Conservation (phyloP, 2,113 vertebrate genomes). For the Thunnus thynnus region DNA sequence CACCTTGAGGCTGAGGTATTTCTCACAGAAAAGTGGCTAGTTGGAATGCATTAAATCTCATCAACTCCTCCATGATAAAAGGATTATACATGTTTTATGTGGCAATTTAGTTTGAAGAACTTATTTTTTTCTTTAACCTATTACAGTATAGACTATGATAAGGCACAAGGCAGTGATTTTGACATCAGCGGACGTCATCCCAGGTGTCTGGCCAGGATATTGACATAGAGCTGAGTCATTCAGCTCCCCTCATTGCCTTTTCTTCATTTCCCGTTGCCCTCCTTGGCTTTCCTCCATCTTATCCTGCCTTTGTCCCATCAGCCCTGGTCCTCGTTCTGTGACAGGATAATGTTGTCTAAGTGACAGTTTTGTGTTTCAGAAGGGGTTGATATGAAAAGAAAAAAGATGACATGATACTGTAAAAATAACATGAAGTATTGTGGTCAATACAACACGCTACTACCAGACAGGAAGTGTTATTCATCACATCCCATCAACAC, state of each 20-base stretch:
- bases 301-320: not conserved
- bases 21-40: not conserved
- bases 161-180: not conserved
- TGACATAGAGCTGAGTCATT: conserved; percentile 35
- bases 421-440: not conserved
- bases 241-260: not conserved
- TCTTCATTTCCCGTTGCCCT: conserved; percentile 29
- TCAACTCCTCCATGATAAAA: not conserved
- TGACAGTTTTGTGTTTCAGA: not conserved
- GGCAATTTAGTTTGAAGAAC: not conserved
- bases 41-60: conserved; percentile 2
- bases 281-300: not conserved
- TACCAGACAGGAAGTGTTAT: conserved; percentile 57
- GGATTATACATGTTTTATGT: not conserved
- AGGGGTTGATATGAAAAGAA: not conserved
- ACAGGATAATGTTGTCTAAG: not conserved
- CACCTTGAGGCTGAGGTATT: conserved; percentile 22
- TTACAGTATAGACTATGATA: not conserved
- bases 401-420: not conserved
- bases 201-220: not conserved
- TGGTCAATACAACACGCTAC: not conserved
- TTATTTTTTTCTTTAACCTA: not conserved
- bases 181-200: conserved; percentile 10
- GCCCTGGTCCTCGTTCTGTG: not conserved
- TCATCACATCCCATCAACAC: conserved; percentile 57